A percentile compares a stretch with the other conserved stretches of the same genome.
Conservation (phyloP, 2,797 vertebrate genomes). For the Uromys caudimaculatus region DNA sequence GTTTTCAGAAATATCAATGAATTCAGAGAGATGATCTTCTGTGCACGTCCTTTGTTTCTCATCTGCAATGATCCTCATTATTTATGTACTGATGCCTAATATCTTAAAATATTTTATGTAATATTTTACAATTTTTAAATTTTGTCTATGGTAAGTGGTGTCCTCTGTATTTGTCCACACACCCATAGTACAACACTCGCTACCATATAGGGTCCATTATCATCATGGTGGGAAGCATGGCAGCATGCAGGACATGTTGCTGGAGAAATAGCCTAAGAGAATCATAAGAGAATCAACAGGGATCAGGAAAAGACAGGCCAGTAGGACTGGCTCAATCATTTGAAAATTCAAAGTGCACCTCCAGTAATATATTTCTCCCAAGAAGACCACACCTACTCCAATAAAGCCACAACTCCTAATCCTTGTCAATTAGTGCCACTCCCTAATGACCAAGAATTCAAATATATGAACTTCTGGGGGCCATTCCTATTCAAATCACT, state of each 20-base stretch:
- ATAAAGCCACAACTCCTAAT: neutral
- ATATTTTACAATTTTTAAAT: neutral
- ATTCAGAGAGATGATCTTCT: neutral
- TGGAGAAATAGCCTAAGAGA: neutral
- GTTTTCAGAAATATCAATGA: neutral
- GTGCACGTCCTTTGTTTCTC: neutral
- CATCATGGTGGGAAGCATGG: neutral
- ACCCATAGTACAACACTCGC: no score
- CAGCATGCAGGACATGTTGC: neutral
- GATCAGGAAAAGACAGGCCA: neutral
- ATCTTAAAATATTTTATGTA: neutral
- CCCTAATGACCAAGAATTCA: neutral
- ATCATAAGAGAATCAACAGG: neutral
- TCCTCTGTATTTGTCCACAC: neutral
- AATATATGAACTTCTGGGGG: neutral
- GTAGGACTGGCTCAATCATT: no score
- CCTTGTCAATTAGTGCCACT: neutral
- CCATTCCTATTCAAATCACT: neutral
- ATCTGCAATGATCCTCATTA: neutral
- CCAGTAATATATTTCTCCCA: no score
- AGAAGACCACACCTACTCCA: neutral
- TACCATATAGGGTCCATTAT: neutral
- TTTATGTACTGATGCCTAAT: neutral
- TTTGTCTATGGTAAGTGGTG: no score
- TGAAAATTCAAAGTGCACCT: neutral